Base-by-base conservation (phyloP, 2,797 vertebrate species). In the Spondyliosoma cantharus region DNA sequence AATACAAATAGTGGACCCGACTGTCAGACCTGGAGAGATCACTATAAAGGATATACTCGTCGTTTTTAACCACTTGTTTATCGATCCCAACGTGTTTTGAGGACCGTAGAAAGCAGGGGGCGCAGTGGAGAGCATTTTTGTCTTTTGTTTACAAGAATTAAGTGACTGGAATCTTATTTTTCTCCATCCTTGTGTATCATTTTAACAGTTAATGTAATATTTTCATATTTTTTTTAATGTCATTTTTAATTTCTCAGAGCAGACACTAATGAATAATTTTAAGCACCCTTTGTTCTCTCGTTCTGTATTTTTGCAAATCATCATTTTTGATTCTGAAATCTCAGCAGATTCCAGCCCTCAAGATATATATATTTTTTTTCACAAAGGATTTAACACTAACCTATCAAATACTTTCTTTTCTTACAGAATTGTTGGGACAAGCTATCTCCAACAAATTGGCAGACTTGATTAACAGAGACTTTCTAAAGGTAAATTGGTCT, bases 381-480 rank as follows among this genome's bases (percentile, higher is more conserved):
- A 20, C 5, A 20, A 3, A n/a, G 17, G 42, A 76, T 67, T 62
- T 15, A 62, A 43, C 3, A 61, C 68, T 87, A 71, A 89, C 52
- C 42, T 66, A 64, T 80, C 7, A 58, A 75, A 29, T 66, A 7
- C 19, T 49, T 74, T 77, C 25, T 82, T 83, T 45, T 78, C 76
- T 91, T 94, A 54, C 93, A 96, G 95, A 95, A 92, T 93, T 92
- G 89, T 92, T 93, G 94, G 94, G 93, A 95, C 88, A 94, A 91
- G 81, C 78, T 94, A 91, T 94, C 95, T 62, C 94, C 94, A 86
- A 94, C 94, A 74, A 91, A 93, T 93, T 92, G 90, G 83, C 95
- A 95, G 85, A 96, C 95, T 94, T 96, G 95, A 96, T 95, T 94
- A 94, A 92, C 89, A 87, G 91, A 92, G 93, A 91, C 90, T 90